Conservation (phyloP, 23 tunicate genomes). For the Trididemnum miniatum region DNA sequence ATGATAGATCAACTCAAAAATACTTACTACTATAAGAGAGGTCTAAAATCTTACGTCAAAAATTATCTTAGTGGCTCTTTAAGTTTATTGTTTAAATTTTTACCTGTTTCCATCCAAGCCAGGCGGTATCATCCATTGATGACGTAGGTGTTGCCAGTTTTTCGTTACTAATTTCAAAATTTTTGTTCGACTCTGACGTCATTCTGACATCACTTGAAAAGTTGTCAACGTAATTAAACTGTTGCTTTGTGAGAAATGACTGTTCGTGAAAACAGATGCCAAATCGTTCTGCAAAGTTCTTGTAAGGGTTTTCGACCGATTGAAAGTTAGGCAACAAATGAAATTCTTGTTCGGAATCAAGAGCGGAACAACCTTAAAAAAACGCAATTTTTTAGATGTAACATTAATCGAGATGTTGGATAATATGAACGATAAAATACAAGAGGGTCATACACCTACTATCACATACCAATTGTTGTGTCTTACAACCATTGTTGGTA, state of each 20-base stretch:
- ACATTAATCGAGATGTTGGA: too few species aligned
- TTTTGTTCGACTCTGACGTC: not conserved
- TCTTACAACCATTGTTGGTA: too few species aligned
- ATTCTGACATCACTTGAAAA: not conserved
- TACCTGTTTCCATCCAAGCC: not conserved
- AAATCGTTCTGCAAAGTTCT: not conserved
- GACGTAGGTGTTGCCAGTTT: not conserved
- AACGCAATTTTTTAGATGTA: too few species aligned
- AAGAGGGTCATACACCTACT: too few species aligned
- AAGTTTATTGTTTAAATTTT: too few species aligned
- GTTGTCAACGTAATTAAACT: not conserved
- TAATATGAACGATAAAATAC: too few species aligned
- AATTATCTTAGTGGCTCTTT: too few species aligned
- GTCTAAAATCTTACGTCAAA: too few species aligned
- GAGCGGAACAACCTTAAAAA: not conserved
- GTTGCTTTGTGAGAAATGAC: not conserved
- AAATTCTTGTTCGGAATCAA: not conserved
- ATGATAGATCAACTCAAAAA: too few species aligned
- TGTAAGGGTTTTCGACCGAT: not conserved
- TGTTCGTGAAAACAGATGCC: slow-evolving; percentile 11
- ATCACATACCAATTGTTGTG: too few species aligned
- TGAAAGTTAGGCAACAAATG: not conserved
- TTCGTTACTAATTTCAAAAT: not conserved
- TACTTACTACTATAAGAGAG: too few species aligned
- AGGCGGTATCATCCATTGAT: not conserved